Evolutionary conservation across 2,888 invertebrate species (phyloP).

Genomic region (Pomacea canaliculata): DNA sequence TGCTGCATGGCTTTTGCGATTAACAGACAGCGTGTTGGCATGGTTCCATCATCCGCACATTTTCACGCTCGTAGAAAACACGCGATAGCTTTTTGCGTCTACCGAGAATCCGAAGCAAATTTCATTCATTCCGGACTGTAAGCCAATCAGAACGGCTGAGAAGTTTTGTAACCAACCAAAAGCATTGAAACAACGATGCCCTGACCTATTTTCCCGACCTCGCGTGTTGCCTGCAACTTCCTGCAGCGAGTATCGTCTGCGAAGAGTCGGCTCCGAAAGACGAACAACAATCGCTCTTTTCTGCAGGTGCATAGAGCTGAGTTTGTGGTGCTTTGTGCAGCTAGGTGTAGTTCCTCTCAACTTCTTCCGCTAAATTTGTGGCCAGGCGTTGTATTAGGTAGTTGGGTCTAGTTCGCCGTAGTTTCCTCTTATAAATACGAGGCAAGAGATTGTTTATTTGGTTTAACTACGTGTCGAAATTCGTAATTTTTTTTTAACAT

Average conservation of each 20-base stretch:
- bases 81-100: not conserved
- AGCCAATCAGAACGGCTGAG: conserved; percentile 17
- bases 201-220: conserved; percentile 1
- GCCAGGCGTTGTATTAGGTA: too few species aligned
- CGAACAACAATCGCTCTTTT: not conserved
- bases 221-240: conserved; percentile 14
- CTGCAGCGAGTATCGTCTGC: conserved; percentile 16
- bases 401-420: too few species aligned
- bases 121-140: conserved; percentile 19
- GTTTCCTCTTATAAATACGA: too few species aligned
- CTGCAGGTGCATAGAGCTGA: conserved; percentile 3
- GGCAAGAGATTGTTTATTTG: too few species aligned
- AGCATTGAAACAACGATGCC: not conserved
- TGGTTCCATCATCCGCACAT: not conserved
- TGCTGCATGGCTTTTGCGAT: too few species aligned
- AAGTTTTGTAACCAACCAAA: conserved; percentile 7
- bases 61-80: not conserved
- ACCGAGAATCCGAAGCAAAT: conserved; percentile 7
- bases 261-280: too few species aligned
- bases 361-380: too few species aligned
- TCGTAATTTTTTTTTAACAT: too few species aligned
- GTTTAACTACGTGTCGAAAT: too few species aligned
- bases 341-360: too few species aligned
- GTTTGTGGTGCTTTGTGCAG: too few species aligned
- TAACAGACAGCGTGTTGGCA: not conserved